A percentile compares a stretch with the other conserved stretches of the same genome.
phyloP scores from a whole-genome alignment of 2,888 invertebrate genomes.

The Caradrina clavipalpis region DNA sequence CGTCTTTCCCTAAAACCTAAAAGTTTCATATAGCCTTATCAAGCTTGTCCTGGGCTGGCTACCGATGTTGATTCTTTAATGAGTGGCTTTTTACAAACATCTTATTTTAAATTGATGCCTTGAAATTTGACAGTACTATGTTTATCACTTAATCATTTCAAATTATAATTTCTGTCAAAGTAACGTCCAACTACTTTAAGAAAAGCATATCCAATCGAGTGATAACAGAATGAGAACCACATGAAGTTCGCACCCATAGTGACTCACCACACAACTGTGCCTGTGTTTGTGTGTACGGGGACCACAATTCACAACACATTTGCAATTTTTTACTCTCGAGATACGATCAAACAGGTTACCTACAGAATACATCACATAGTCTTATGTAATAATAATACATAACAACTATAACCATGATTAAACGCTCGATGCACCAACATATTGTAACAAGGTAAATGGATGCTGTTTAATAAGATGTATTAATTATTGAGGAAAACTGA shows the following conservation, averaged over 20 bases:
- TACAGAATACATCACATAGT: constrained; percentile 17
- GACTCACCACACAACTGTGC: background rate
- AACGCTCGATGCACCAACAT: constrained; percentile 19
- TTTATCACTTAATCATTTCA: background rate
- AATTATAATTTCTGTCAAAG: background rate
- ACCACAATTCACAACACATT: constrained; percentile 33
- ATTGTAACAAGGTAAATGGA: constrained; percentile 36
- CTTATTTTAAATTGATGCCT: too few relatives aligned
- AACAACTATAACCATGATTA: constrained; percentile 16
- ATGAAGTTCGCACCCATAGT: constrained; percentile 28
- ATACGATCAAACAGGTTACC: constrained; percentile 50
- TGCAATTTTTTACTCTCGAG: constrained; percentile 54
- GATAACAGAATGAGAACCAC: constrained; percentile 56
- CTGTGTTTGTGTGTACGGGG: constrained; percentile 38
- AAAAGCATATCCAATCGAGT: constrained; percentile 21
- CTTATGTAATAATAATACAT: constrained; percentile 50
- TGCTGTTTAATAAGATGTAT: constrained; percentile 10
- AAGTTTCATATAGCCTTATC: too few relatives aligned
- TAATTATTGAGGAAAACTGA: constrained; percentile 33
- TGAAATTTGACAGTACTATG: too few relatives aligned
- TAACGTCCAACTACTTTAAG: background rate
- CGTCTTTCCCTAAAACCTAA: too few relatives aligned
- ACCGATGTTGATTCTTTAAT: background rate
- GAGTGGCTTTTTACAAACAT: too few relatives aligned
- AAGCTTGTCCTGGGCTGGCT: too few relatives aligned